phyloP scores from a whole-genome alignment of 1,140 invertebrate genomes.

The Drosophila carrolli region DNA sequence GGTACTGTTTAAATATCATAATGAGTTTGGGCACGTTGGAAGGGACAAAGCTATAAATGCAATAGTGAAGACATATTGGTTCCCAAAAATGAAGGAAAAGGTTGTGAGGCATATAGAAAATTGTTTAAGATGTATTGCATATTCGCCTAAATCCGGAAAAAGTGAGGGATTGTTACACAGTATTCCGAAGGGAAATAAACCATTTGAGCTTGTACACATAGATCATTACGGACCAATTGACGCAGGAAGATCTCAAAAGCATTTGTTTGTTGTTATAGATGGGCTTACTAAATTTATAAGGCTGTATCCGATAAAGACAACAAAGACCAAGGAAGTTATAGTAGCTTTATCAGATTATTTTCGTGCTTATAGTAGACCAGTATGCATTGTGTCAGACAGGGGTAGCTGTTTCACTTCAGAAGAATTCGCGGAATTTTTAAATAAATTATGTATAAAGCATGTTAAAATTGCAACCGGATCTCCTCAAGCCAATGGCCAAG shows the following conservation, averaged over 20 bases:
- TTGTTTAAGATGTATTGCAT: conserved; percentile 47
- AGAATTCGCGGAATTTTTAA: too few species aligned
- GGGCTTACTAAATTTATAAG: neutral
- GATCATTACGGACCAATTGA: neutral
- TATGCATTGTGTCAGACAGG: neutral
- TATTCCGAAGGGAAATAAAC: conserved; percentile 1
- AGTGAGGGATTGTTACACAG: neutral
- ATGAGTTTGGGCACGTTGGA: conserved; percentile 58
- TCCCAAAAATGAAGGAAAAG: conserved; percentile 62
- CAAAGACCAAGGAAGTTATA: neutral
- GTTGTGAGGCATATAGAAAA: conserved; percentile 25
- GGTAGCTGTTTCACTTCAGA: neutral
- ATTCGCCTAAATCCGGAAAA: conserved; percentile 44
- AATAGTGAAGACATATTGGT: conserved; percentile 51
- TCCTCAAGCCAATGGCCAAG: conserved; percentile 65
- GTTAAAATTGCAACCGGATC: conserved; percentile 17
- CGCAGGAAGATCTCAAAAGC: neutral
- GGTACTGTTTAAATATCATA: conserved; percentile 40
- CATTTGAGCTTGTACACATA: neutral
- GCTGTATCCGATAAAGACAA: neutral
- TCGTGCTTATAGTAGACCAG: neutral
- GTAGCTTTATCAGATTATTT: neutral
- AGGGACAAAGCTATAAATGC: conserved; percentile 41
- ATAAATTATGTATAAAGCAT: too few species aligned
- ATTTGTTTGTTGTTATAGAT: neutral